These are phyloP conservation scores for Sphaeridia pumilis DNA, from an alignment of 2,888 invertebrate species.

Conservation along the genomic window DNA sequence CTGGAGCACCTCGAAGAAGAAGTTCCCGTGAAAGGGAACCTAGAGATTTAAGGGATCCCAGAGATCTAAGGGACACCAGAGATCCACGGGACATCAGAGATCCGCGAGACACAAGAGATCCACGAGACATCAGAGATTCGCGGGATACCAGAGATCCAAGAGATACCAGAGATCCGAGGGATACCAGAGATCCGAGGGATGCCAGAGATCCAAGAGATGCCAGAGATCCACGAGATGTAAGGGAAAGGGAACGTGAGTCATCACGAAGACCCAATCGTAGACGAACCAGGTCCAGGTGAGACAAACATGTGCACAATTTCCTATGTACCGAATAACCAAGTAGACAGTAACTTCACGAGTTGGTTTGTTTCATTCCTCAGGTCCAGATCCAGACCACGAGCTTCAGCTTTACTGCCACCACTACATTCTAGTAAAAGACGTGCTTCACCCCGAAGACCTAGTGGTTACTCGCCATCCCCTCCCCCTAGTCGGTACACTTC, in stretches of 20 bases:
- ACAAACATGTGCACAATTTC: too few relatives aligned
- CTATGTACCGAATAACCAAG: too few relatives aligned
- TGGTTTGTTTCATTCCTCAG: constrained; percentile 2
- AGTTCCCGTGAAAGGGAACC: constrained; percentile 39
- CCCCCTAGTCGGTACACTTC: constrained; percentile 27
- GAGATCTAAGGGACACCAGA: too few relatives aligned
- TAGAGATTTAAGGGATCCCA: too few relatives aligned
- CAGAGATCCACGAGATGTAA: constrained; percentile 19
- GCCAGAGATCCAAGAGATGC: too few relatives aligned
- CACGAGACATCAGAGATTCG: too few relatives aligned
- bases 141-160: too few relatives aligned
- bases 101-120: too few relatives aligned
- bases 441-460: constrained; percentile 30
- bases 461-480: constrained; percentile 33
- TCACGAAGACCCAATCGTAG: constrained; percentile 40
- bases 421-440: constrained; percentile 5
- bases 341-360: too few relatives aligned
- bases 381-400: constrained; percentile 25
- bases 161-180: too few relatives aligned
- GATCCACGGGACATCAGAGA: too few relatives aligned
- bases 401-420: constrained; percentile 8
- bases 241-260: constrained; percentile 39
- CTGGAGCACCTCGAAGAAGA: constrained; percentile 21
- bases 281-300: constrained; percentile 21
- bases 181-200: too few relatives aligned